Evolutionary conservation across 2,113 vertebrate species (phyloP).

Genomic region (Anhinga rufa): DNA sequence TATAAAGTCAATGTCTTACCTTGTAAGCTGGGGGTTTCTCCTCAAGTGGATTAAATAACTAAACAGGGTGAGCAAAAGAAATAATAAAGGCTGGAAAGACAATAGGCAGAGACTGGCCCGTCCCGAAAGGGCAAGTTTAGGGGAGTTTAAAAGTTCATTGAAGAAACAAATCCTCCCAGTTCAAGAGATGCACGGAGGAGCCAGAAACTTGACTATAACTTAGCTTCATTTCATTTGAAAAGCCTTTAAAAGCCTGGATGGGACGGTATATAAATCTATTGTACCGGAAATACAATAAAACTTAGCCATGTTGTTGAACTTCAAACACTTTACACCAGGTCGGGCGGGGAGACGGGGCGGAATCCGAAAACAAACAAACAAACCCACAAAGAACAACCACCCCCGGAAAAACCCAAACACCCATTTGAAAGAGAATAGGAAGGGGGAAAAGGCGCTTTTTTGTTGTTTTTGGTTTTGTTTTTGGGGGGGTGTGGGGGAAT

Average conservation of each 20-base stretch:
- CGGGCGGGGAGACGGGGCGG: conserved; percentile 2
- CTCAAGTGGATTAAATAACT: not conserved
- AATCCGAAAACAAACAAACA: conserved; percentile 15
- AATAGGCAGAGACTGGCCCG: not conserved
- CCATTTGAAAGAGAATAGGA: not conserved
- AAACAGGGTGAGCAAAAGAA: not conserved
- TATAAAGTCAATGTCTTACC: not conserved
- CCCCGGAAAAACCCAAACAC: not conserved
- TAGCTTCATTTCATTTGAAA: not conserved
- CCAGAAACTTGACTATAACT: not conserved
- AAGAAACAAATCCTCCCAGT: not conserved
- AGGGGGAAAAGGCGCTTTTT: fast-evolving
- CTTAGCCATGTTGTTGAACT: conserved; percentile 73
- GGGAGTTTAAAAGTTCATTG: conserved; percentile 26
- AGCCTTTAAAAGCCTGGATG: not conserved
- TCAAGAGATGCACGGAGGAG: not conserved
- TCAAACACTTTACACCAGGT: conserved; percentile 56
- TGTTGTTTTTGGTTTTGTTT: too few species aligned
- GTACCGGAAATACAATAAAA: conserved; percentile 74
- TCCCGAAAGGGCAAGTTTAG: not conserved
- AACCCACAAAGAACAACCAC: not conserved
- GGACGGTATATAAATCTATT: conserved; percentile 58
- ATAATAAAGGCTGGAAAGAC: not conserved
- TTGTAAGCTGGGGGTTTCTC: not conserved
- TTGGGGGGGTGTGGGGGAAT: too few species aligned